A percentile compares a stretch with the other conserved stretches of the same genome.
phyloP scores from a whole-genome alignment of 2,113 vertebrate genomes.

The Scomber colias region DNA sequence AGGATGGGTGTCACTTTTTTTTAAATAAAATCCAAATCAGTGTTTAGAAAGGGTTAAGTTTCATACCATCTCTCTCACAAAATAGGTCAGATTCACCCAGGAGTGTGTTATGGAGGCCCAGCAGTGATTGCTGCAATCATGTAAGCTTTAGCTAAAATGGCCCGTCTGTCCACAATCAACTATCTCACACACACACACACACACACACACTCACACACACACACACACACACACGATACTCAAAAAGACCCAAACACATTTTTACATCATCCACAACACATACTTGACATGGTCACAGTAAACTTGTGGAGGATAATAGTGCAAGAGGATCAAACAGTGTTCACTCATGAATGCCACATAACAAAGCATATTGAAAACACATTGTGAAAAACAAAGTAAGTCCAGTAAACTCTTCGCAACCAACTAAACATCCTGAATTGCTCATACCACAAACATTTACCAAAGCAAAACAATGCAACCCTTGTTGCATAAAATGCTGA shows the following conservation, averaged over 20 bases:
- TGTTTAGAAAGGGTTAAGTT: constrained; percentile 9
- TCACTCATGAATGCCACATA: constrained; percentile 39
- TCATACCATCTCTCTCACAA: background rate
- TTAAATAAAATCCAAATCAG: background rate
- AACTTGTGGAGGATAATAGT: constrained; percentile 2
- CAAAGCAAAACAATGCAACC: constrained; percentile 37
- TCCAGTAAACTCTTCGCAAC: constrained; percentile 36
- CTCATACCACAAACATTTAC: constrained; percentile 59
- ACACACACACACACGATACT: background rate
- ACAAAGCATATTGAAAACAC: constrained; percentile 59
- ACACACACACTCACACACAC: background rate
- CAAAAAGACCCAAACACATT: constrained; percentile 21
- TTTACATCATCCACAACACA: constrained; percentile 31
- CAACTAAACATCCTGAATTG: constrained; percentile 51
- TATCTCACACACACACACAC: background rate
- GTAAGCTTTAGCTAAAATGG: background rate
- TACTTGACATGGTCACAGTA: background rate
- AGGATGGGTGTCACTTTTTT: constrained; percentile 4
- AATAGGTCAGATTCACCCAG: constrained; percentile 21
- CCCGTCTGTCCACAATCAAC: constrained; percentile 27
- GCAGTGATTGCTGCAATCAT: constrained; percentile 24
- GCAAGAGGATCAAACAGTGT: constrained; percentile 9
- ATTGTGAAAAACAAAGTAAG: constrained; percentile 48
- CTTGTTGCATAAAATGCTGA: constrained; percentile 31
- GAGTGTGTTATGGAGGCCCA: background rate